Base-by-base conservation (phyloP, 2,797 vertebrate species). In the Spatula versicolor region DNA sequence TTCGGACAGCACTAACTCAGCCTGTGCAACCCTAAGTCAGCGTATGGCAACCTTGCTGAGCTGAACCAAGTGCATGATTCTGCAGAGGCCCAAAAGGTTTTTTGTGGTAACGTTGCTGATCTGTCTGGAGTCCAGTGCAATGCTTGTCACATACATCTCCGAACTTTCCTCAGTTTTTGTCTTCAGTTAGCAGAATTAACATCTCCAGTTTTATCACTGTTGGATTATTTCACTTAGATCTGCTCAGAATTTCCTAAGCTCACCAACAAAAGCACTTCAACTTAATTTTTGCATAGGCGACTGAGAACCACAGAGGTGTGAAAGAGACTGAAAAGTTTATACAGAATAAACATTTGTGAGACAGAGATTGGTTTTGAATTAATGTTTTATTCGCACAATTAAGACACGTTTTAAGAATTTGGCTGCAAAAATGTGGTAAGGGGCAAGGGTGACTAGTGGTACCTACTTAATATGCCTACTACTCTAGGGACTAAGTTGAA, bases 371-470 rank as follows among this genome's bases (percentile, higher is more conserved):
- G 16, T 83, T 92, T 91, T 75, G 55, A 72, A 83, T 96, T 96
- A 89, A 41, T 87, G 26, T 66, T 97, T 97, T 96, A 96, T 96
- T 97, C 35, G 23, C 13, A 56, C 50, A 59, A 94, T 92, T 96
- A 59, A 86, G 37, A 76, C 43, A 52, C 66, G 23, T 89, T 89
- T 87, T 26, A 72, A 50, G 31, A 83, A 83, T 88, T 60, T 62
- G 62, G 21, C 69, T 83, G 72, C 45, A 87, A 63, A 63, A 82
- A 85, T 50, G 11, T 43, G 37, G 14, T 66, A 50, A 66, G 39
- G 33, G 63, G 28, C 17, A 72, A 79, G 41, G 88, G 54, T 74
- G 52, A 62, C 33, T 83, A 58, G 64, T 41, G n/a, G 39, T 30
- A 89, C 63, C 66, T 94, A 83, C 28, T 81, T 86, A 41, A 83